These are phyloP conservation scores for Tortrix viridana DNA, from an alignment of 2,888 invertebrate species.

Conservation along the genomic window DNA sequence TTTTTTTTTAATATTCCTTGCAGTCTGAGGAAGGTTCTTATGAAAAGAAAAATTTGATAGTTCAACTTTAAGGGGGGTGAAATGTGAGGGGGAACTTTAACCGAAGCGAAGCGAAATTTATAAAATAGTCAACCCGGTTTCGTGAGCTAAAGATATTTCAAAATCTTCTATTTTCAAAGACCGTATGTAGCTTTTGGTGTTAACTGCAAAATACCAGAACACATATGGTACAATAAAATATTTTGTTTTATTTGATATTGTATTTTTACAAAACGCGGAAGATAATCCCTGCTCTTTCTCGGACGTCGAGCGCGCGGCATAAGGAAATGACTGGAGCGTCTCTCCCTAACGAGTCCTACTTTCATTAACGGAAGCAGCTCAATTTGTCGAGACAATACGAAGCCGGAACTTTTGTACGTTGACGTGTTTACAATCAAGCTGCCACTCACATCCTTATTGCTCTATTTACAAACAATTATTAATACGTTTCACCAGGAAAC, in stretches of 20 bases:
- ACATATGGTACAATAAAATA: neutral
- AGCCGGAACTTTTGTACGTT: neutral
- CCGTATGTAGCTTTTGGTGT: too few relatives aligned
- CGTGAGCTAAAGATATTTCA: too few relatives aligned
- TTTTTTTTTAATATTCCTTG: too few relatives aligned
- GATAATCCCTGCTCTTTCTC: neutral
- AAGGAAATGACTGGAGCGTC: constrained; percentile 20
- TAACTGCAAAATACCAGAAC: too few relatives aligned
- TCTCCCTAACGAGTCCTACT: constrained; percentile 1
- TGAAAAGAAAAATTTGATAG: too few relatives aligned
- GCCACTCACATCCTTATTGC: constrained; percentile 8
- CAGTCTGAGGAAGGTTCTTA: too few relatives aligned
- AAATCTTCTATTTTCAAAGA: too few relatives aligned
- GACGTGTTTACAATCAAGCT: neutral
- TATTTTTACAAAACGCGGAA: neutral
- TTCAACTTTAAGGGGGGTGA: too few relatives aligned
- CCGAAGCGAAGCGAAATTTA: too few relatives aligned
- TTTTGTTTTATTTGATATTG: neutral
- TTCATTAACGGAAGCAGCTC: constrained; percentile 13
- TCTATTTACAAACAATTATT: constrained; percentile 9
- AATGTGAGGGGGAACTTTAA: too few relatives aligned
- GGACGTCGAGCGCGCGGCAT: neutral
- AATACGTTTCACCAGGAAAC: too few relatives aligned
- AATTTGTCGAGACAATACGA: constrained; percentile 12
- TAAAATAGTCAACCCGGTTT: too few relatives aligned